Percentiles rank a stretch among this genome's conserved stretches.
phyloP scores from a whole-genome alignment of 2,113 vertebrate genomes.

The Chlorodrepanis virens region DNA sequence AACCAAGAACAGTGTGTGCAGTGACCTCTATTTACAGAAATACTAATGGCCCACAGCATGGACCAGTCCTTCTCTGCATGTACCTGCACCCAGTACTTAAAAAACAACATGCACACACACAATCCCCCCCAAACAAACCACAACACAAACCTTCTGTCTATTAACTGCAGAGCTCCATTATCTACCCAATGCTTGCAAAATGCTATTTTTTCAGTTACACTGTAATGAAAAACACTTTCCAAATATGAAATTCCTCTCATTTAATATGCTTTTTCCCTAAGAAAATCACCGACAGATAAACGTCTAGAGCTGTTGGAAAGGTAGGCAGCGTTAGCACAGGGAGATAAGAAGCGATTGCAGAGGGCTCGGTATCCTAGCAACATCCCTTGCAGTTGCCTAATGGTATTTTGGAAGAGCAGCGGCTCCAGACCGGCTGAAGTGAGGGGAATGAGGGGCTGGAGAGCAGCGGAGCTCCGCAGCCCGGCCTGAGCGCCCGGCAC shows the following conservation, averaged over 20 bases:
- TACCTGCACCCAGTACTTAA: not conserved
- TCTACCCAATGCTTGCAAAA: not conserved
- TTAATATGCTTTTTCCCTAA: not conserved
- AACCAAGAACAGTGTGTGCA: not conserved
- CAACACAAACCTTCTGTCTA: not conserved
- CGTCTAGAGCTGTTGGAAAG: not conserved
- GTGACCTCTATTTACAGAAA: not conserved
- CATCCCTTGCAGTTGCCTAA: not conserved
- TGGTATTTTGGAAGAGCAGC: not conserved
- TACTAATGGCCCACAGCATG: not conserved
- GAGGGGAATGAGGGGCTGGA: not conserved
- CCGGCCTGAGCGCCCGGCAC: not conserved
- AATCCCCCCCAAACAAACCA: not conserved
- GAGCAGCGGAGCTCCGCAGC: not conserved
- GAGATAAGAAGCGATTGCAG: not conserved
- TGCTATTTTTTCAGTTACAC: not conserved
- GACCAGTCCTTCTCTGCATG: not conserved
- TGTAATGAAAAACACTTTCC: not conserved
- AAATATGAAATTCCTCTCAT: not conserved
- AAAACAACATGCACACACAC: too few relatives aligned
- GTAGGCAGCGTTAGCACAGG: not conserved
- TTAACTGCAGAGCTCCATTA: not conserved
- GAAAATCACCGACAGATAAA: not conserved
- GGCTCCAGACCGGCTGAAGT: not conserved
- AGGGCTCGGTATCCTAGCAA: conserved; percentile 48